Percentiles rank a stretch among this genome's conserved stretches.
These are phyloP conservation scores for Alces alces DNA, from an alignment of 2,113 vertebrate genomes.

Conservation along the genomic window DNA sequence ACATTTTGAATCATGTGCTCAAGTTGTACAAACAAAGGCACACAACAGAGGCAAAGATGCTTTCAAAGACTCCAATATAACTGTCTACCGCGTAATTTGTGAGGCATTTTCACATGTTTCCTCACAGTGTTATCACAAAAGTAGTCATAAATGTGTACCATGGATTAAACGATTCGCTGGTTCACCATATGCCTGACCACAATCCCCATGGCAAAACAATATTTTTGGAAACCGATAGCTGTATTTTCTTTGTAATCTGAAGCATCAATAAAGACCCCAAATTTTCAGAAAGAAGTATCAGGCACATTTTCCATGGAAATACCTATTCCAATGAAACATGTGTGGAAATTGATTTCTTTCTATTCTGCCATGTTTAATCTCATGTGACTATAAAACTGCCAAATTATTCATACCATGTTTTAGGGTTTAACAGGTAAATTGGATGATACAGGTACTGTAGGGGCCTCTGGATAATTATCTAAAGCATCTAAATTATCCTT, in stretches of 20 bases:
- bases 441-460: neutral
- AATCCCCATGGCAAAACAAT: neutral
- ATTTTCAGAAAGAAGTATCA: conserved; percentile 40
- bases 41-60: conserved; percentile 64
- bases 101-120: conserved; percentile 40
- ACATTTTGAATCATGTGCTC: conserved; percentile 65
- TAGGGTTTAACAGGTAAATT: conserved; percentile 49
- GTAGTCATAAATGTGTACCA: conserved; percentile 23
- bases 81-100: conserved; percentile 64
- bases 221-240: conserved; percentile 6
- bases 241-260: conserved; percentile 6
- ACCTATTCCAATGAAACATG: conserved; percentile 20
- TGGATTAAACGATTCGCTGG: neutral
- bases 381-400: neutral
- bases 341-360: conserved; percentile 1
- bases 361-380: conserved; percentile 24
- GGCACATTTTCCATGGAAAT: neutral
- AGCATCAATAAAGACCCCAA: neutral
- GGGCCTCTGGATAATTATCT: neutral
- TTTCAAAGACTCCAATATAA: conserved; percentile 69
- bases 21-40: conserved; percentile 68
- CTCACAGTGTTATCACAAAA: conserved; percentile 38
- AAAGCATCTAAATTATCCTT: too few species aligned
- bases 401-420: conserved; percentile 57
- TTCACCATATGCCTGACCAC: neutral